Base-by-base conservation (phyloP, 2,797 vertebrate species). In the Rhabdophis nuchalis region DNA sequence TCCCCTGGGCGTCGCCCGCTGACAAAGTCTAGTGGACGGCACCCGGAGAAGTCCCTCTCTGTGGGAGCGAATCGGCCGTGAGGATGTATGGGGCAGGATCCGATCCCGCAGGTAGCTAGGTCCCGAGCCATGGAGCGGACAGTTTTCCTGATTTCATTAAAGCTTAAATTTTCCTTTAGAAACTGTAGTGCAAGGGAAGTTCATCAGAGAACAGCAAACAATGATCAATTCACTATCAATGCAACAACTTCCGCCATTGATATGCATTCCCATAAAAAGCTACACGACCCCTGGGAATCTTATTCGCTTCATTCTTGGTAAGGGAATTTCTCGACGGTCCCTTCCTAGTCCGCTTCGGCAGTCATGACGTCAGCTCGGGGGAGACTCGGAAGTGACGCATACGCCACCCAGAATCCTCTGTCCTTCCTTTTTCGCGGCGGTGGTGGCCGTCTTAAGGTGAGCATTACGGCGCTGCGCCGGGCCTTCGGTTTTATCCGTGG, bases 361-460 rank as follows among this genome's bases (percentile, higher is more conserved):
- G 72, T 20, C 0, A 2, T 0, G 46, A 0, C 0, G 90, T 16
- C 32, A 7, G 93, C 92, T 94, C 93, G 94, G 27, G 27, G 92
- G 93, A 93, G 94, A 95, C 0, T 11, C 0, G 0, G 12, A 3
- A 23, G 20, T 41, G 18, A 10, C 12, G 27, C 9, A 1, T 6
- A 6, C 3, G 0, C 54, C 41, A 94, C 92, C 92, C 58, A 57
- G 72, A 91, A 25, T 29, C 8, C 92, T 0, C 0, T 9, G 89
- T 25, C 0, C 92, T 87, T 57, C 68, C 94, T 96, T 29, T 95
- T 94, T 9, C 85, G 60, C 3, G 41, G 53, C 25, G 82, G 64
- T 88, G 68, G 89, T 5, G 91, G 58, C 2, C 11, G 56, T 4
- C 3, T 20, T 7, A n/a, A 94, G 95, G 96, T 96, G 77, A 95